These are phyloP conservation scores for Ctena decussata DNA, from an alignment of 2,888 invertebrate species.

Conservation along the genomic window DNA sequence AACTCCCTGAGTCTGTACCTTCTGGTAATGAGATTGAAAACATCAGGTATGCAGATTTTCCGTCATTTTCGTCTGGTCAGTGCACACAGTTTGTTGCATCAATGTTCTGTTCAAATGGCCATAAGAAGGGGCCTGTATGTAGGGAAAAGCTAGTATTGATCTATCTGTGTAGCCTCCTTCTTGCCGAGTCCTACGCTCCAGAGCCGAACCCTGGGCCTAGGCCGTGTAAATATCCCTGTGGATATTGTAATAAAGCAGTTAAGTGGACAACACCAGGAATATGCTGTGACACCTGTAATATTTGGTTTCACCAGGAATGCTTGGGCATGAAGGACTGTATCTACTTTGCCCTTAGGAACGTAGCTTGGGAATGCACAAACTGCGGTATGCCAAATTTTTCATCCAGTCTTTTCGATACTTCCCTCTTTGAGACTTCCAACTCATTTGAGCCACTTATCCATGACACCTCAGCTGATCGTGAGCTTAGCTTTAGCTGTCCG, in stretches of 20 bases:
- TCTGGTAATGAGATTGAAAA: neutral
- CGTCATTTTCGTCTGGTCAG: neutral
- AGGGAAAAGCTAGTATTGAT: neutral
- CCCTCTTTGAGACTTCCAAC: neutral
- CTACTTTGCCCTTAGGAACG: neutral
- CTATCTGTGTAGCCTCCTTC: slow-evolving; percentile 27
- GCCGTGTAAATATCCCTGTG: slow-evolving; percentile 9
- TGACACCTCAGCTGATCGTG: neutral
- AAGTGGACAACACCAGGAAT: slow-evolving; percentile 14
- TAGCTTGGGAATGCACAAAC: slow-evolving; percentile 10
- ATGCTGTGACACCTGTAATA: slow-evolving; percentile 32
- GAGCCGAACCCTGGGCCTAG: slow-evolving; percentile 25
- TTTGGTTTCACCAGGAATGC: slow-evolving; percentile 32
- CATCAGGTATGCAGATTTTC: neutral
- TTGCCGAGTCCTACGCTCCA: slow-evolving; percentile 32
- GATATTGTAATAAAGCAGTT: slow-evolving; percentile 10
- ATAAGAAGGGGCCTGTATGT: neutral
- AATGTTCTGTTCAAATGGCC: neutral
- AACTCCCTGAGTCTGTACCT: neutral
- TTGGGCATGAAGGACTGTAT: slow-evolving; percentile 25
- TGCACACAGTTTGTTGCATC: neutral
- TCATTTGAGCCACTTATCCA: neutral
- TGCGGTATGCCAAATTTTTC: slow-evolving; percentile 11
- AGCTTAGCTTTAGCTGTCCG: neutral
- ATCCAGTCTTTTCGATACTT: neutral